Base-by-base conservation (phyloP, 2,888 invertebrate genomes). In the Nezara viridula region DNA sequence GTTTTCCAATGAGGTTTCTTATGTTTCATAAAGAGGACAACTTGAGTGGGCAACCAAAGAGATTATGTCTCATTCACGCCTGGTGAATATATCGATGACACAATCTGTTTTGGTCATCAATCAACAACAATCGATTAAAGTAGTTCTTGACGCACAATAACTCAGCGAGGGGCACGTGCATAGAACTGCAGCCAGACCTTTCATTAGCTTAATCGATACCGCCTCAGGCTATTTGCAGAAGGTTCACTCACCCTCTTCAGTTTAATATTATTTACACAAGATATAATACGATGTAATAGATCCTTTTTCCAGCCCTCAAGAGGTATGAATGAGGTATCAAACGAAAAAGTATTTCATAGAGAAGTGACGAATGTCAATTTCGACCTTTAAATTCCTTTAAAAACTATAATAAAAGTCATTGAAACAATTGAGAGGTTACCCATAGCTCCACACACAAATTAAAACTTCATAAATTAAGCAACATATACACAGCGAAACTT, bases 221-320 rank as follows among this genome's bases (percentile, higher is more conserved):
- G 81, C 44, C n/a, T 81, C 81, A 12, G 44, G 81, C 44, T 81
- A 44, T 81, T 81, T 81, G 44, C 81, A 44, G 44, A n/a, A 81
- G n/a, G 81, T 81, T 47, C 44, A 47, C 10, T 81, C 40, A 40
- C 81, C 44, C n/a, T 44, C 44, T 24, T 24, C 16, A 19, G 37
- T 19, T 9, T 19, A 37, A 73, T 40, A 37, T 32, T 16, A 32
- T 37, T 3, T 16, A 37, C 37, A 19, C 37, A 14, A 73, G 73
- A 40, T 37, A 9, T 9, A 66, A n/a, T 27, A 27, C 9, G 14
- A 60, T 5, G 14, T n/a, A 6, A 49, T 49, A 49, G 12, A 49
- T 9, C 12, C 7, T 47, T 6, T 47, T 6, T 47, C 6, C 47
- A 47, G 6, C 47, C 12, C 47, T 10, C 47, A 9, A 47, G 6